phyloP scores from a whole-genome alignment of 1,140 invertebrate genomes.

The Agrypnia vestita region DNA sequence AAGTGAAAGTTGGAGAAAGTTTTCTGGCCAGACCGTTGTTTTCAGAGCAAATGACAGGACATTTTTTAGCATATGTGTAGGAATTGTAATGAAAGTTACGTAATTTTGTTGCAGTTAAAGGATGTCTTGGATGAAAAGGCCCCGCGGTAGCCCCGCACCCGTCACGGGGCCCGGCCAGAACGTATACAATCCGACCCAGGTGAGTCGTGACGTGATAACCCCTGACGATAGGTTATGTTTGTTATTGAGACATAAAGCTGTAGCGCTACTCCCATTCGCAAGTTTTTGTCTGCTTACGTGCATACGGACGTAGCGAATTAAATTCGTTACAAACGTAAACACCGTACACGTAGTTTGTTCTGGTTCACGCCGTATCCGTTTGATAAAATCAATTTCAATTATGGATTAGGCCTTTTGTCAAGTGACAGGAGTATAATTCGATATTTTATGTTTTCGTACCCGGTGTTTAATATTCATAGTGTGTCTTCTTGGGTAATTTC shows the following conservation, averaged over 20 bases:
- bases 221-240: slow-evolving; percentile 53
- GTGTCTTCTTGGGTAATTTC: no score
- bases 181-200: slow-evolving; percentile 60
- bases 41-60: slow-evolving; percentile 69
- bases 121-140: slow-evolving; percentile 72
- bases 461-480: no score
- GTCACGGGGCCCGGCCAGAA: slow-evolving; percentile 63
- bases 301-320: slow-evolving; percentile 17
- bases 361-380: no score
- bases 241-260: slow-evolving; percentile 26
- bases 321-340: not conserved
- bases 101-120: slow-evolving; percentile 63
- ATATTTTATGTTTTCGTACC: no score
- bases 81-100: slow-evolving; percentile 62
- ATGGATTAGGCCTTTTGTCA: not conserved
- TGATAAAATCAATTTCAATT: slow-evolving; percentile 2
- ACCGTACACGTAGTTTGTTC: no score
- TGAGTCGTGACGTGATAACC: slow-evolving; percentile 62
- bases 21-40: slow-evolving; percentile 60
- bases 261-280: slow-evolving; percentile 4
- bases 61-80: slow-evolving; percentile 69
- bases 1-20: slow-evolving; percentile 66
- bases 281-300: slow-evolving; percentile 10
- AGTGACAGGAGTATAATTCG: not conserved
- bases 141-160: slow-evolving; percentile 64